These are phyloP conservation scores for Apotomis betuletana DNA, from an alignment of 2,888 invertebrate genomes.

Conservation along the genomic window DNA sequence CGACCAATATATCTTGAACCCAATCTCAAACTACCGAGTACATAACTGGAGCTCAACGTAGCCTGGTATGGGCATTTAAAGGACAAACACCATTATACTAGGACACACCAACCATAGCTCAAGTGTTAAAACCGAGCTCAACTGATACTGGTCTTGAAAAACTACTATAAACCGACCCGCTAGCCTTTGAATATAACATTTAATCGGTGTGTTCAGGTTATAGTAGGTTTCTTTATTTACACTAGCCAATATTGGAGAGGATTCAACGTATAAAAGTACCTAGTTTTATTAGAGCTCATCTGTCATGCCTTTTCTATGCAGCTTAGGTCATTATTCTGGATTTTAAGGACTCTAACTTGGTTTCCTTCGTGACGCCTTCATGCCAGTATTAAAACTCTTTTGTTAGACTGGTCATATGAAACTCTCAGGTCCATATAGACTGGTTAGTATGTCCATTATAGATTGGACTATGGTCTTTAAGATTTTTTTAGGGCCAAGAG, in stretches of 20 bases:
- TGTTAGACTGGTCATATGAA: background rate
- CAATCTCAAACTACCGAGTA: background rate
- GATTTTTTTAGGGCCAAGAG: background rate
- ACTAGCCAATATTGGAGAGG: constrained; percentile 1
- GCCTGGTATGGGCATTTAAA: background rate
- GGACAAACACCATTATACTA: constrained; percentile 6
- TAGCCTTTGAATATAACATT: background rate
- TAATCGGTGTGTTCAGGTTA: background rate
- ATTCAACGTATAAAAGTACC: background rate
- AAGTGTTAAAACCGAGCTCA: background rate
- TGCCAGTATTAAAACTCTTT: constrained; percentile 8
- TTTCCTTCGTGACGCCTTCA: background rate
- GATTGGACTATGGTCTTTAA: background rate
- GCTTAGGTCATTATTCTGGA: background rate
- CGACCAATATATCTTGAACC: constrained; percentile 17
- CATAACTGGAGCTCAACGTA: background rate
- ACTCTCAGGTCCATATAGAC: constrained; percentile 2
- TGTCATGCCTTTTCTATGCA: background rate
- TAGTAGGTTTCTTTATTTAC: background rate
- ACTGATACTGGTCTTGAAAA: background rate
- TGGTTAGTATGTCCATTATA: background rate
- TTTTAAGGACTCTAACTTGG: background rate
- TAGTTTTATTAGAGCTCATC: background rate
- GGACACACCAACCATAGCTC: constrained; percentile 1
- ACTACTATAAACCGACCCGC: background rate